Base-by-base conservation (phyloP, 2,888 invertebrate genomes). In the Rotaria sp. region DNA sequence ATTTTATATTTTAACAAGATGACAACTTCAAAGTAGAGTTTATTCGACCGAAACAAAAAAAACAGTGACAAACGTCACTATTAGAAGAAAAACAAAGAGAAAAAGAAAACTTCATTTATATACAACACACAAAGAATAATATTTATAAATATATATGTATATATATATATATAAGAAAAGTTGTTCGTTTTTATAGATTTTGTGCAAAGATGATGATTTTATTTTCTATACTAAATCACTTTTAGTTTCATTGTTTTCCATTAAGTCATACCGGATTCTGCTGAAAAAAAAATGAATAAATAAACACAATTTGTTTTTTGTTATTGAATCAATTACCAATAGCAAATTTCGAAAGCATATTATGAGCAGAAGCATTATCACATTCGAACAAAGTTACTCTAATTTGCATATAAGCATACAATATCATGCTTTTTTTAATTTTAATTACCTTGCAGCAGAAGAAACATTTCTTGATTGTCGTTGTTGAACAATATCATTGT, bases 331-430 rank as follows among this genome's bases (percentile, higher is more conserved):
- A 24, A 55, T 80, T 80, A 80, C 80, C 80, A 45, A 80, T 45
- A n/a, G 80, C 45, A n/a, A 80, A n/a, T 45, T 80, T 80, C 41
- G 80, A 45, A 45, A 80, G 45, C 45, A 80, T 41, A 45, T 26
- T 45, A 45, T 45, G 80, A 45, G 10, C 26, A 45, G 80, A 45
- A 45, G 80, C 80, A 35, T 45, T 80, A 80, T 80, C n/a, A 80
- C n/a, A 45, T 80, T 80, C 80, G 45, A 45, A 15, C n/a, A n/a
- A 80, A n/a, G 45, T 80, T 80, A 80, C 80, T 80, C 80, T 80
- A 80, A 45, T 45, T 26, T 45, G 45, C 26, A 26, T 26, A 3
- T 41, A 80, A 45, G 41, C 80, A 26, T 45, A 38, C 38, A 26
- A 45, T 80, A 80, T 45, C 45, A 80, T 80, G n/a, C 45, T 5